Evolutionary conservation across 2,797 vertebrate species (phyloP), one percentile per base, ranked within the genome.

Genomic region (Pangasius sanitwongsei): DNA sequence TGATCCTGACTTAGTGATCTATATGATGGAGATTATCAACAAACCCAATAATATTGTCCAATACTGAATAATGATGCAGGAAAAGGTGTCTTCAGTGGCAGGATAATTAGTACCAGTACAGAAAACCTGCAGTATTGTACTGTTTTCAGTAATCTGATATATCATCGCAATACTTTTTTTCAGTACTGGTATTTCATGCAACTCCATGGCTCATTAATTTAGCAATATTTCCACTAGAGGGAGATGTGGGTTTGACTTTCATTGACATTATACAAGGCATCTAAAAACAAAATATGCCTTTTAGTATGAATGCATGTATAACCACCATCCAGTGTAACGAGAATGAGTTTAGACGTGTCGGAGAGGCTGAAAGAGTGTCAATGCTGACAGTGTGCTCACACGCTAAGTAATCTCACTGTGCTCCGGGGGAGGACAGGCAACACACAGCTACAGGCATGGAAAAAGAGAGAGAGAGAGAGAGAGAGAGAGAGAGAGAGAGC

Each of bases 181-280:
- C 20, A 25, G 3, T 16, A 41, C 18, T 6, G 23, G 20, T 28
- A 23, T 44, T 65, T 6, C 23, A n/a, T 41, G 20, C 20, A n/a
- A 3, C 59, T 83, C 59, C 13, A 48, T 48, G 9, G 12, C 20
- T 48, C 6, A 4, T 65, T 83, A 44, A 48, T 48, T n/a, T 34
- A 48, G 13, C n/a, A n/a, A 18, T 11, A 67, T 65, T 63, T 74
- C 88, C 88, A 86, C 77, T 86, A 89, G 88, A 67, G 85, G 88
- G 88, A 18, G 72, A n/a, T 83, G 69, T 86, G 55, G n/a, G 12
- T 41, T 85, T 6, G 28, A 53, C 3, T 23, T 53, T 77, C 18
- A 4, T 9, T 16, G 28, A 84, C 16, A n/a, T 28, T 50, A 48
- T 20, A 84, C 83, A 55, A 20, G 28, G n/a, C 9, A 23, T 20